These are phyloP conservation scores for Oreortyx pictus DNA, from an alignment of 2,797 vertebrate species.

Conservation along the genomic window DNA sequence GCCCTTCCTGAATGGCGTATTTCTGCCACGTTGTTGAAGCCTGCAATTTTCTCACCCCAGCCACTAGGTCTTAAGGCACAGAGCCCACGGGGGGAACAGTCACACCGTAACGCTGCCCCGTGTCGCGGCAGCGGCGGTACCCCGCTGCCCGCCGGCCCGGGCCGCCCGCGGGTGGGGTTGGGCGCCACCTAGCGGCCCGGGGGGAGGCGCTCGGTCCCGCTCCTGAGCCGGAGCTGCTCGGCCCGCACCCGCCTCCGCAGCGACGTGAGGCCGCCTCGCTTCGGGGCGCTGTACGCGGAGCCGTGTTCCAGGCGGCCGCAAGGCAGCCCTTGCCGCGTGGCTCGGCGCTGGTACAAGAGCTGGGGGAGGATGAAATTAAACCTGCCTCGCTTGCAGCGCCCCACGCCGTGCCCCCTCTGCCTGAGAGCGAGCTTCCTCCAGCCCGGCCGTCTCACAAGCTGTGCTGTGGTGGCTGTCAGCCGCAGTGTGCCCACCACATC, in stretches of 20 bases:
- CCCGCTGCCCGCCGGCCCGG: too few relatives aligned
- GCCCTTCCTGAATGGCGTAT: background rate
- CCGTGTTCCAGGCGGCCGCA: too few relatives aligned
- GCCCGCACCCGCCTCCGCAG: too few relatives aligned
- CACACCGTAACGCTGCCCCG: too few relatives aligned
- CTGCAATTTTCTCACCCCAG: too few relatives aligned
- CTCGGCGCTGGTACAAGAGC: background rate
- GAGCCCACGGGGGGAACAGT: background rate
- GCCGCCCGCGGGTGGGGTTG: background rate
- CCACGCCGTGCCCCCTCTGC: background rate
- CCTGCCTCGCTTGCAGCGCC: background rate
- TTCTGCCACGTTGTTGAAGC: background rate
- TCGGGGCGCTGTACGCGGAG: too few relatives aligned
- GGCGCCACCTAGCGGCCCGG: constrained; percentile 10
- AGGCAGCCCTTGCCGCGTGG: background rate
- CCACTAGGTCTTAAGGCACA: background rate
- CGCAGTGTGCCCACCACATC: accelerated
- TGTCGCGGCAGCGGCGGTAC: too few relatives aligned
- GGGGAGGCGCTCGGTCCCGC: background rate
- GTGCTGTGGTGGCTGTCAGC: too few relatives aligned
- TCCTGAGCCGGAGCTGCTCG: background rate
- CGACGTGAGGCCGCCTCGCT: too few relatives aligned
- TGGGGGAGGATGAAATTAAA: background rate
- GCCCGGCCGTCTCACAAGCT: accelerated
- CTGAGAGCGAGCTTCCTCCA: accelerated